Evolutionary conservation across 2,113 vertebrate genomes (phyloP).

Genomic region (Caranx ignobilis): DNA sequence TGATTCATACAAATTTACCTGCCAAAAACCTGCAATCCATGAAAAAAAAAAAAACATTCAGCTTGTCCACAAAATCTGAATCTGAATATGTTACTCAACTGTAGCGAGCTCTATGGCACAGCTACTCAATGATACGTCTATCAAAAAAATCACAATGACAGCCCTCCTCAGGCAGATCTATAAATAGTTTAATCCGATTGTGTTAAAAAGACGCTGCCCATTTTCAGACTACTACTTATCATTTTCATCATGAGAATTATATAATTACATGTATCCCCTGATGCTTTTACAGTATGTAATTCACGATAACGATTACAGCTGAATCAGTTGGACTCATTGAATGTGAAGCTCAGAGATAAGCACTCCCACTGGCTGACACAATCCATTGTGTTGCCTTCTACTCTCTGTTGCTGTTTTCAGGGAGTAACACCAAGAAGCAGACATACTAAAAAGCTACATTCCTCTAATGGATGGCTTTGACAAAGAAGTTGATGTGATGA

Average conservation of each 20-base stretch:
- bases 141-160: constrained; percentile 31
- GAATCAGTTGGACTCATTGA: constrained; percentile 49
- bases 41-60: constrained; percentile 15
- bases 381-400: constrained; percentile 36
- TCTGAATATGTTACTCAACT: constrained; percentile 31
- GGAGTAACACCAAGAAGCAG: constrained; percentile 15
- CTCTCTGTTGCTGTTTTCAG: constrained; percentile 37
- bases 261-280: constrained; percentile 46
- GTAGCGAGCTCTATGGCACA: constrained; percentile 44
- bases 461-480: constrained; percentile 21
- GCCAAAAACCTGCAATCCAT: constrained; percentile 21
- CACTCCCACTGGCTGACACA: constrained; percentile 22
- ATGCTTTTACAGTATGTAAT: constrained; percentile 48
- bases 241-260: constrained; percentile 24
- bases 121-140: constrained; percentile 48
- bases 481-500: constrained; percentile 4
- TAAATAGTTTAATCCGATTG: constrained; percentile 48
- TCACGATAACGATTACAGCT: constrained; percentile 52
- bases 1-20: constrained; percentile 21
- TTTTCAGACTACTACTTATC: constrained; percentile 30
- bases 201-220: constrained; percentile 13
- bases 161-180: constrained; percentile 7
- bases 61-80: constrained; percentile 41
- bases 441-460: constrained; percentile 5
- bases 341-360: constrained; percentile 57